Evolutionary conservation across 2,797 vertebrate genomes (phyloP), one percentile per base, ranked within the genome.

Genomic region (Lagorchestes hirsutus): DNA sequence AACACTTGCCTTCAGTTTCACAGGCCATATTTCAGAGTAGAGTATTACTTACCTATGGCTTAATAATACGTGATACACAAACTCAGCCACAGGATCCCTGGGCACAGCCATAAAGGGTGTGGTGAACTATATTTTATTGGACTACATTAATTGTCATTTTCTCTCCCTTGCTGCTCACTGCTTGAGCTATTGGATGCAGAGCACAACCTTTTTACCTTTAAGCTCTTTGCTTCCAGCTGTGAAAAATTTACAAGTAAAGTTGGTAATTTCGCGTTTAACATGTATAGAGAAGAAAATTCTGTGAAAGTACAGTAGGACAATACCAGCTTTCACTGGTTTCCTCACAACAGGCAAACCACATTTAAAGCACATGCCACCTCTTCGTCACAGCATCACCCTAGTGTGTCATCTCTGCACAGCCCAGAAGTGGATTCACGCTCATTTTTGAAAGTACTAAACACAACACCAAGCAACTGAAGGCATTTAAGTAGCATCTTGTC

Each of bases 281-380:
- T 52, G 82, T 93, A 87, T 46, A 54, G 90, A 91, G 54, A n/a
- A 56, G 90, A 96, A 94, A 90, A 95, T 0, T 91, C 95, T 95
- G 94, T 93, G 0, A 6, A 24, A 3, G 55, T 5, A 24, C 94
- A 24, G 22, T 31, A 2, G 93, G 52, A 90, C 59, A 94, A 95
- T 0, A 0, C 82, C 90, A 62, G 0, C 56, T 96, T 46, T 82
- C 92, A 55, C 94, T 4, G 22, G 90, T 93, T n/a, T 92, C 12
- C 67, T 90, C 9, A 18, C 82, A 62, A 91, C 14, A 54, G 94
- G 14, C 57, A 55, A 96, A 57, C 0, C 0, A 55, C 2, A 29
- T 91, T 46, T 9, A 2, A 1, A 74, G 55, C 2, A 67, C 1
- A n/a, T 52, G 28, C 31, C 28, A 18, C 16, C 95, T 96, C 92